phyloP scores from a whole-genome alignment of 1,140 invertebrate genomes.

The Mesaphorura yosii region DNA sequence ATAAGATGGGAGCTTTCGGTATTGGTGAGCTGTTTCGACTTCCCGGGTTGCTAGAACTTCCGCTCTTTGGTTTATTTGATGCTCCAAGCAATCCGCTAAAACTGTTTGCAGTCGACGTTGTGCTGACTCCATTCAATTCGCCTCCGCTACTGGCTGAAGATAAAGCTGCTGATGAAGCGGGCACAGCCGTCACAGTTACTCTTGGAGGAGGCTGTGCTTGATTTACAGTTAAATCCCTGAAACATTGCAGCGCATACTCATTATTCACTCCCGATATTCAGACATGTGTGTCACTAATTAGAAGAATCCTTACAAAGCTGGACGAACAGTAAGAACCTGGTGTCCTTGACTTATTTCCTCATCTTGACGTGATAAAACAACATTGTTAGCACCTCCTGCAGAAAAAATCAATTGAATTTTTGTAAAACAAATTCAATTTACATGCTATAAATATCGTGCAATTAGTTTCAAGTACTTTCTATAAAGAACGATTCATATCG shows the following conservation, averaged over 20 bases:
- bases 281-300: neutral
- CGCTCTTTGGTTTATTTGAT: neutral
- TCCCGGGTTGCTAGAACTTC: neutral
- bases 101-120: neutral
- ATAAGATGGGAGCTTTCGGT: neutral
- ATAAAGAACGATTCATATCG: no score
- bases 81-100: neutral
- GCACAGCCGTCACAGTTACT: neutral
- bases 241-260: neutral
- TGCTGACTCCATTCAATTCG: neutral
- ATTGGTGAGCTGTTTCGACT: neutral
- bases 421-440: no score
- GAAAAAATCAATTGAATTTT: no score
- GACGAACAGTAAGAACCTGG: neutral
- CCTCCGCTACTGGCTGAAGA: neutral
- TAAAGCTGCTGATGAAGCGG: neutral
- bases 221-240: neutral
- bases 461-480: no score
- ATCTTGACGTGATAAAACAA: no score
- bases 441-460: no score
- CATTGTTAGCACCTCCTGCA: no score
- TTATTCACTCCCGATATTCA: neutral
- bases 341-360: neutral
- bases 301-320: neutral
- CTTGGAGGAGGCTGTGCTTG: neutral